Conservation (phyloP, 1,140 invertebrate species). For the Platorchestia sp. region DNA sequence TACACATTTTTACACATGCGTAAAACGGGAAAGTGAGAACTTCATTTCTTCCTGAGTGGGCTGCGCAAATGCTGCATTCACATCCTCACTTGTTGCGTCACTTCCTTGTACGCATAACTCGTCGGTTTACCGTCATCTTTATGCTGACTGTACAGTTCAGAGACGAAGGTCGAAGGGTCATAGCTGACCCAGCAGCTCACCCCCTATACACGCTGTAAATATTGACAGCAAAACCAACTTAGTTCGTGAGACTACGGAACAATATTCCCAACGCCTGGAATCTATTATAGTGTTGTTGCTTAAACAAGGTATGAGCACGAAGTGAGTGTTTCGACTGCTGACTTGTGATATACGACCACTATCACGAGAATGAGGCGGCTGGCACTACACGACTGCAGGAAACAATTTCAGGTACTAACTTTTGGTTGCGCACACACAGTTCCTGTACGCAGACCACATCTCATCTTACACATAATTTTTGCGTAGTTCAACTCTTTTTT, state of each 20-base stretch:
- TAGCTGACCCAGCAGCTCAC: background rate
- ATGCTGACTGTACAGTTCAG: background rate
- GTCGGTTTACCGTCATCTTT: background rate
- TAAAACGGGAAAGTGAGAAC: background rate
- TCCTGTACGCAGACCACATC: too few relatives aligned
- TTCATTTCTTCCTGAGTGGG: background rate
- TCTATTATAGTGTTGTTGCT: background rate
- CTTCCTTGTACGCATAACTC: background rate
- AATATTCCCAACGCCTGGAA: background rate
- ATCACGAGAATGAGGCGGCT: background rate
- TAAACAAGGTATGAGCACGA: background rate
- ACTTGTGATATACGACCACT: background rate
- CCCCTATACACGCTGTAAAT: background rate
- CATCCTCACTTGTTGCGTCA: background rate
- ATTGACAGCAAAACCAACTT: background rate
- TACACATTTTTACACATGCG: background rate
- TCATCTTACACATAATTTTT: too few relatives aligned
- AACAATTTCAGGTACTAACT: background rate
- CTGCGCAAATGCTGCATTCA: background rate
- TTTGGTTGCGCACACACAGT: background rate
- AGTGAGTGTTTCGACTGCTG: background rate
- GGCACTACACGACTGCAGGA: background rate
- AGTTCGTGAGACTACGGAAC: background rate
- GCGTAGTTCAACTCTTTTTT: too few relatives aligned
- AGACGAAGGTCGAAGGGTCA: constrained; percentile 4